Base-by-base conservation (phyloP, 2,888 invertebrate species). In the Cotesia congregata region DNA sequence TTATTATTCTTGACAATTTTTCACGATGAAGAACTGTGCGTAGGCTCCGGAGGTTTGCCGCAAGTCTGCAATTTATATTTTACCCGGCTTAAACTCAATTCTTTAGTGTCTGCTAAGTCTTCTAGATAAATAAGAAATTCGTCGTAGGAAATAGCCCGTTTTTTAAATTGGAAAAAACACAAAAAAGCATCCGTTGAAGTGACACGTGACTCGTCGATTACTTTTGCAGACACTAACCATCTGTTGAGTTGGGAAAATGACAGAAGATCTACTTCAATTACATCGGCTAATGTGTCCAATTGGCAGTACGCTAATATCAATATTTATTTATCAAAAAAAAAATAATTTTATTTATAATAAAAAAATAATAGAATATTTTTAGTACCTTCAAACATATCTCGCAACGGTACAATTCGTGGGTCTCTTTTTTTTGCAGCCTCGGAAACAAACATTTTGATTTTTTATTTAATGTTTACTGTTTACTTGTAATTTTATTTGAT, bases 91-190 rank as follows among this genome's bases (percentile, higher is more conserved):
- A 85, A 59, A 75, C 85, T 72, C 1, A 88, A 70, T 7, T 80
- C 78, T 67, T 82, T 84, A 0, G 76, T 68, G 0, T 76, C 67
- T 0, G 85, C 83, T 64, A 88, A 64, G 38, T 86, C 84, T 68
- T 82, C 76, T 30, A 87, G 71, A 61, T 83, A 87, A 0, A 41
- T 40, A 12, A 85, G 78, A 75, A 85, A 87, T 67, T 88, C 84
- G 0, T 85, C 80, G 65, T 81, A 86, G 1, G 80, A 77, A 7
- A 87, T 75, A 0, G 87, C 87, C 41, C 87, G 83, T 78, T 86
- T 86, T 2, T 84, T 84, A 78, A 86, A 87, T 77, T 87, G 85
- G 59, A 87, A 85, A 72, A 87, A 88, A 41, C 82, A 82, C 4
- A 86, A 60, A 30, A 86, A 87, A 1, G 85, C 86, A 17, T 87